These are phyloP conservation scores for Chorisops tibialis DNA, from an alignment of 2,888 invertebrate genomes.

Conservation along the genomic window DNA sequence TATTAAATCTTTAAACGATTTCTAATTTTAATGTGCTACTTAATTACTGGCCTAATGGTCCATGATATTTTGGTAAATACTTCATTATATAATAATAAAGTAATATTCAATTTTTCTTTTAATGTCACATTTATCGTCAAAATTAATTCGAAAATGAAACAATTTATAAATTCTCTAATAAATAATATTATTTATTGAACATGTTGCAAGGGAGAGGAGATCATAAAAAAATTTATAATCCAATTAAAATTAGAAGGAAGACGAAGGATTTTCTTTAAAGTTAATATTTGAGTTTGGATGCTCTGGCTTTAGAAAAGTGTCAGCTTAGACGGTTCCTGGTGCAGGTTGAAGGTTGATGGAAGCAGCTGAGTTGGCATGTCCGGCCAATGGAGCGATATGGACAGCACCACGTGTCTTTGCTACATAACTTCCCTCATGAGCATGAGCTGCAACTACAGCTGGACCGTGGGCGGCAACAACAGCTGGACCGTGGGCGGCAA, in stretches of 20 bases:
- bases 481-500: neutral
- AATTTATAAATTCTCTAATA: slow-evolving; percentile 21
- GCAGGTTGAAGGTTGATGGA: slow-evolving; percentile 57
- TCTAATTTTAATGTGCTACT: too few relatives aligned
- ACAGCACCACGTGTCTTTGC: slow-evolving; percentile 58
- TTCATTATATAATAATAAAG: neutral
- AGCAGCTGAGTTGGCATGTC: slow-evolving; percentile 52
- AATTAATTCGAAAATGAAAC: slow-evolving; percentile 2
- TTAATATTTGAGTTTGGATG: neutral
- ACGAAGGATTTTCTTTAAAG: neutral
- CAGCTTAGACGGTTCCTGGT: slow-evolving; percentile 52
- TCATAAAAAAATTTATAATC: slow-evolving; percentile 8
- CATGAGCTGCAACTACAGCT: neutral
- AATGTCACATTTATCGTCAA: too few relatives aligned
- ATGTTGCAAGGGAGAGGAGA: slow-evolving; percentile 20
- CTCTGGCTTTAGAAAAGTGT: neutral
- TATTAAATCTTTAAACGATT: too few relatives aligned
- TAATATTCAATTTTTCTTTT: too few relatives aligned
- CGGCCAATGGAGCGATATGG: slow-evolving; percentile 57
- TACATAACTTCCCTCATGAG: slow-evolving; percentile 50
- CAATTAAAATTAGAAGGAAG: neutral
- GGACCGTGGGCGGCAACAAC: neutral
- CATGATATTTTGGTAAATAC: neutral
- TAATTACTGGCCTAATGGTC: slow-evolving; percentile 14
- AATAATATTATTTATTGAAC: slow-evolving; percentile 26